These are phyloP conservation scores for Gortyna flavago DNA, from an alignment of 2,888 invertebrate species.

Conservation along the genomic window DNA sequence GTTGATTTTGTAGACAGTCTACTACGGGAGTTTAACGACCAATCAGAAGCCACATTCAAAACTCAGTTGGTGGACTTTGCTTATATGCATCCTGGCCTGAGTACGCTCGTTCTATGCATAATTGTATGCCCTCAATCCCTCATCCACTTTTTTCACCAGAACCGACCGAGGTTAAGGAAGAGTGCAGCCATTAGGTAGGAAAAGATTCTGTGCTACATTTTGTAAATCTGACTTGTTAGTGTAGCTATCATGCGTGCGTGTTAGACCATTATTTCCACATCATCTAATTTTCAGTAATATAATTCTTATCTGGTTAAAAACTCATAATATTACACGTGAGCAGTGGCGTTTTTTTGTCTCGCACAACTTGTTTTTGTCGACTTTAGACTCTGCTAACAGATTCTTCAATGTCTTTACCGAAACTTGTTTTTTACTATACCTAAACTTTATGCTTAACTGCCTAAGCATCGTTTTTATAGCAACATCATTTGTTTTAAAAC, in stretches of 20 bases:
- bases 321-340: background rate
- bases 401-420: background rate
- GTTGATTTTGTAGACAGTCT: no score
- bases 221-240: no score
- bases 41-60: no score
- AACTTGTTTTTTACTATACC: background rate
- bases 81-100: no score
- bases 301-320: background rate
- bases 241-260: background rate
- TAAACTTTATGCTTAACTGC: background rate
- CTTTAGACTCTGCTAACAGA: constrained; percentile 32
- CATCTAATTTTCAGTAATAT: background rate
- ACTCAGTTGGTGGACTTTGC: no score
- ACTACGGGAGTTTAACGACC: no score
- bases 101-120: no score
- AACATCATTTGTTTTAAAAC: background rate
- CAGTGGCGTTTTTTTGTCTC: constrained; percentile 3
- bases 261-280: constrained; percentile 9
- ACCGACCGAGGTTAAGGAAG: no score
- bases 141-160: no score
- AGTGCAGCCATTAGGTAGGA: no score
- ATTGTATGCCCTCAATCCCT: no score
- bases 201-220: no score
- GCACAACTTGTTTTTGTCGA: constrained; percentile 37
- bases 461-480: background rate